Percentiles rank a stretch among this genome's conserved stretches.
phyloP scores from a whole-genome alignment of 2,797 vertebrate species.

The Leptodactylus fallax region DNA sequence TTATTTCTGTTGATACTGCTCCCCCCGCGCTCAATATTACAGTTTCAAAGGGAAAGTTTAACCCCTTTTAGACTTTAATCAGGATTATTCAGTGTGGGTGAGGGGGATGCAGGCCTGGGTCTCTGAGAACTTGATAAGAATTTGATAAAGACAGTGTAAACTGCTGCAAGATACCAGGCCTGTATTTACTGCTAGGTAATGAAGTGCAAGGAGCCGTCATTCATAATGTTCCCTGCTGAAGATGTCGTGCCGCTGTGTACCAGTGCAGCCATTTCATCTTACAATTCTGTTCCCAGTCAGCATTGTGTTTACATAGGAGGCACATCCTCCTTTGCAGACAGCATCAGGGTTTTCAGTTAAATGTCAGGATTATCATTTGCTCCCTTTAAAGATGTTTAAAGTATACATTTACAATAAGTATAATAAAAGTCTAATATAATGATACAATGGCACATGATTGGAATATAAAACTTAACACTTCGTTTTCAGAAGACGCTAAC shows the following conservation, averaged over 20 bases:
- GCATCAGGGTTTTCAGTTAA: too few relatives aligned
- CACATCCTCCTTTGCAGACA: background rate
- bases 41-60: slow-evolving; percentile 81
- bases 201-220: background rate
- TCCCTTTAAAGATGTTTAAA: background rate
- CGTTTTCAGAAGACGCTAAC: background rate
- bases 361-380: background rate
- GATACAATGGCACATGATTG: background rate
- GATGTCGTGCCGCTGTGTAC: background rate
- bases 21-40: slow-evolving; percentile 75
- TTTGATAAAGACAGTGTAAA: slow-evolving; percentile 16
- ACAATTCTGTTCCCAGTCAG: background rate
- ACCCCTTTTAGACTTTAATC: slow-evolving; percentile 79
- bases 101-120: background rate
- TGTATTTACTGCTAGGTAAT: slow-evolving; percentile 18
- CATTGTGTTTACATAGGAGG: background rate
- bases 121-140: slow-evolving; percentile 11
- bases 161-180: background rate
- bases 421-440: background rate
- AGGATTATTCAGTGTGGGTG: slow-evolving; percentile 68
- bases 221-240: slow-evolving; percentile 7
- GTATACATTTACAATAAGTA: background rate
- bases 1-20: slow-evolving; percentile 79
- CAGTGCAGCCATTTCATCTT: background rate
- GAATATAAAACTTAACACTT: background rate